Evolutionary conservation across 2,888 invertebrate genomes (phyloP).

Genomic region (Leptopilina drosophilae): DNA sequence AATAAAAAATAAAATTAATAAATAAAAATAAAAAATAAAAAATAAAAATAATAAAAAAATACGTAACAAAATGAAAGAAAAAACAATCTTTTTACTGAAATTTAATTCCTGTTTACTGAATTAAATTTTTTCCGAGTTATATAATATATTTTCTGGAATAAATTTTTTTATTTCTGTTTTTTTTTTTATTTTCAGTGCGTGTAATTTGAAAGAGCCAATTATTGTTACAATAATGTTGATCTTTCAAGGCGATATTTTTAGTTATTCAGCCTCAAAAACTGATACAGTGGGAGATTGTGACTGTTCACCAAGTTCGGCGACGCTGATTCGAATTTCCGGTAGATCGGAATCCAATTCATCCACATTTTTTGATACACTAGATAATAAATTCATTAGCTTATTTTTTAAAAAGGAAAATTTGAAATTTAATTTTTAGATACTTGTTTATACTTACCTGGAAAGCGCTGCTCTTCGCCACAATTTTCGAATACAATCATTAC

Average conservation of each 20-base stretch:
- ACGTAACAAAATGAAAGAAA: no score
- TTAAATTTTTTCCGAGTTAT: no score
- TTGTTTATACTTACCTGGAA: not conserved
- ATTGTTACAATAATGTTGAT: not conserved
- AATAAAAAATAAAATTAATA: no score
- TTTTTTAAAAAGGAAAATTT: not conserved
- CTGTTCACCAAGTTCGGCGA: conserved; percentile 27
- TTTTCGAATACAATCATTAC: not conserved
- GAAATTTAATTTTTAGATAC: not conserved
- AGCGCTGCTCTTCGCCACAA: not conserved
- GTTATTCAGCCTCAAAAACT: not conserved
- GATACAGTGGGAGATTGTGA: conserved; percentile 3
- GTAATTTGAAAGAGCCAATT: no score
- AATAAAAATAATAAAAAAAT: no score
- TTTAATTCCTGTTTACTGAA: no score
- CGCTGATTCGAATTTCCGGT: conserved; percentile 48
- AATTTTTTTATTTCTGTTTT: no score
- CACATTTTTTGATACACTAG: not conserved
- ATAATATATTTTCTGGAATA: no score
- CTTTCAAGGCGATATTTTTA: not conserved
- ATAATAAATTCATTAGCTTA: not conserved
- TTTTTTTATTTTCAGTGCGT: no score
- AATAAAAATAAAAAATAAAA: no score
- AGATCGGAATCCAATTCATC: conserved; percentile 41
- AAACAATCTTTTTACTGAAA: no score